Base-by-base conservation (phyloP, 2,797 vertebrate genomes). In the Enteromius fasciolatus region DNA sequence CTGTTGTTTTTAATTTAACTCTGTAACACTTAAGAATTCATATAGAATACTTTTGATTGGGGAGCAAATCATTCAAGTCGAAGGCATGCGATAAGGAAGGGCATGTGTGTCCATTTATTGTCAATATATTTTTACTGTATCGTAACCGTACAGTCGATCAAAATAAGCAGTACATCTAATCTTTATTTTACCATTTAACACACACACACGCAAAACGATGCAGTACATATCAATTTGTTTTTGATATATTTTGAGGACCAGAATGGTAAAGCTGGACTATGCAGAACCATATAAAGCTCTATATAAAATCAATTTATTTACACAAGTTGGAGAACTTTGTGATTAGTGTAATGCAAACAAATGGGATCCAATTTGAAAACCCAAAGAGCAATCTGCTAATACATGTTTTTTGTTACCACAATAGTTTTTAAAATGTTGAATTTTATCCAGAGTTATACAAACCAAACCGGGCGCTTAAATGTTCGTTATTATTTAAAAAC, bases 361-460 rank as follows among this genome's bases (percentile, higher is more conserved):
- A 59, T 66, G 36, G 52, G 50, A 87, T 54, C 67, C 39, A 57
- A 25, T 17, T 20, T 69, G 41, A 83, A 48, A 79, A 78, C 83
- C 87, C 78, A 87, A 87, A 88, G 84, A 88, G 68, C 31, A 80
- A 50, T 82, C 79, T 76, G 67, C 48, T 84, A 75, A 85, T 72
- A 81, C 9, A 15, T 44, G 57, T 67, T 68, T 82, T 75, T 77
- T 80, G 28, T 73, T 50, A 52, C 12, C 23, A 52, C 44, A 8
- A 9, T 10, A 9, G 48, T 25, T 54, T 79, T 76, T 76, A 17
- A 44, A 80, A 79, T 52, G 12, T 31, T 75, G 33, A 20, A 75
- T 75, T 41, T 12, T 25, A 1, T 61, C 48, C 78, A 54, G 73
- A 68, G 54, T 73, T 80, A 28, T 6, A 46, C 59, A 18, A 48